phyloP scores from a whole-genome alignment of 2,888 invertebrate species.

The Aquatica leii region DNA sequence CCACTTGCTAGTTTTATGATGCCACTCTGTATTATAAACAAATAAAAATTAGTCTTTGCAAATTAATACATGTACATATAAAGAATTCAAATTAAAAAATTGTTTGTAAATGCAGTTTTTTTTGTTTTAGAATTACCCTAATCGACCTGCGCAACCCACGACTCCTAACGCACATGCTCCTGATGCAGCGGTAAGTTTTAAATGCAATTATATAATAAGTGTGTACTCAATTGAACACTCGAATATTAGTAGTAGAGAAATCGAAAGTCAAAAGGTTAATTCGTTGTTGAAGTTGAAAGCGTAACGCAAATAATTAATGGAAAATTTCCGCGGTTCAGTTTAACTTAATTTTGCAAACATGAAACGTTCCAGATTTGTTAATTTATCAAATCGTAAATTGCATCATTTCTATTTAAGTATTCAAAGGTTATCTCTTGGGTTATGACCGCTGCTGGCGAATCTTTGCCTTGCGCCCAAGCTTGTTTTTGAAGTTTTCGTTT shows the following conservation, averaged over 20 bases:
- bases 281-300: too few species aligned
- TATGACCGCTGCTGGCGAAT: slow-evolving; percentile 21
- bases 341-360: slow-evolving; percentile 7
- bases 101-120: not conserved
- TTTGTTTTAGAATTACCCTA: slow-evolving; percentile 70
- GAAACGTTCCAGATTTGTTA: slow-evolving; percentile 10
- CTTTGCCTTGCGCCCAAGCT: slow-evolving; percentile 11
- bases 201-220: too few species aligned
- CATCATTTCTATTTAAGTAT: slow-evolving; percentile 23
- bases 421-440: slow-evolving; percentile 20
- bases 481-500: slow-evolving; percentile 24
- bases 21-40: too few species aligned
- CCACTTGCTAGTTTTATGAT: too few species aligned
- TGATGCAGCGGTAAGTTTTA: slow-evolving; percentile 73
- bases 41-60: too few species aligned
- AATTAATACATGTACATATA: not conserved
- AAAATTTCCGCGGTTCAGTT: not conserved
- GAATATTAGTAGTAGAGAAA: too few species aligned
- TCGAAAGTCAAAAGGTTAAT: too few species aligned
- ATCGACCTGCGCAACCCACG: slow-evolving; percentile 76
- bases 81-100: not conserved
- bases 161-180: slow-evolving; percentile 82
- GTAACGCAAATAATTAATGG: not conserved
- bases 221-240: too few species aligned
- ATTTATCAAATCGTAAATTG: slow-evolving; percentile 10